Evolutionary conservation across 2,113 vertebrate genomes (phyloP), one percentile per base, ranked within the genome.

Genomic region (Hemichromis elongatus): DNA sequence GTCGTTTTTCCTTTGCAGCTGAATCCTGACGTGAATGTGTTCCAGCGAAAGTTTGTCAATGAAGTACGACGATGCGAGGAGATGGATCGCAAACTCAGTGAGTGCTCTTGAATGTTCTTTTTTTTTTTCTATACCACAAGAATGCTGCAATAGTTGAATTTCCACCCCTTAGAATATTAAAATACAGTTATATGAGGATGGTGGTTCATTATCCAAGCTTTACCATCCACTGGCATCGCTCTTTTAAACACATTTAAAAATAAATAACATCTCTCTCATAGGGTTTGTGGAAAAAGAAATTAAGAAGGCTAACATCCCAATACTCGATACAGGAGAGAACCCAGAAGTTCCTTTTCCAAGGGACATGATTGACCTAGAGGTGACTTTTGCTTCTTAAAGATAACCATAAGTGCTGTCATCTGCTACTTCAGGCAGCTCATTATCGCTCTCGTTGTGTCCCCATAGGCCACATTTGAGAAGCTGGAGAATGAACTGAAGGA

Each of bases 261-360:
- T n/a, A n/a, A n/a, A n/a, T n/a, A n/a, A n/a, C n/a, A 50, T 77
- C 5, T 33, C 35, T 45, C 19, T 55, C 4, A 4, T 80, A 99
- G 99, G 99, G 53, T 99, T 99, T 96, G 99, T 99, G 73, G 99
- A 99, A 88, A 99, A 99, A 93, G 99, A 99, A 93, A 99, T 99
- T 81, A 98, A 97, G 90, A 98, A 98, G 90, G 99, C 98, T 12
- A 96, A 97, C 85, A 98, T 99, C 83, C 95, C 96, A 1, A 97
- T 99, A 52, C 87, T 98, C 68, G 99, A 99, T 95, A 99, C 98
- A 0, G 99, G 99, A 0, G 99, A 99, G 91, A 99, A 99, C 90
- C 99, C 99, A 0, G 99, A 99, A 94, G 98, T 99, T 61, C 99
- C 99, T 40, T 97, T 99, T 82, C 99, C 99, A 5, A 96, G 98